A percentile compares a stretch with the other conserved stretches of the same genome.
Evolutionary conservation across 2,888 invertebrate genomes (phyloP).

Genomic region (Hirtodrosophila confusa): DNA sequence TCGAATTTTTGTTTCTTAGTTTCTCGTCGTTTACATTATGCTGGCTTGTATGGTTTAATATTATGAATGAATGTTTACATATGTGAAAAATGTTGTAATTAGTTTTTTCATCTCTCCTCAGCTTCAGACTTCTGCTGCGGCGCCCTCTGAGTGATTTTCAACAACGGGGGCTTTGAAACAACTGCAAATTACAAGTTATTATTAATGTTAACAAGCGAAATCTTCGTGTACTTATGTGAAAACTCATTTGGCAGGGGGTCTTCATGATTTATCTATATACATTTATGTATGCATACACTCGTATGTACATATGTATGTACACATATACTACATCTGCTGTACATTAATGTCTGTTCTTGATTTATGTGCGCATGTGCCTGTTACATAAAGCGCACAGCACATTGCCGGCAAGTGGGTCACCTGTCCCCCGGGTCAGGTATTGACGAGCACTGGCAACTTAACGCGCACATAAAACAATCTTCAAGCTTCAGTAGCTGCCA

Average conservation of each 20-base stretch:
- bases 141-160: conserved; percentile 70
- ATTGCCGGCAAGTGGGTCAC: conserved; percentile 65
- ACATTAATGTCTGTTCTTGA: conserved; percentile 73
- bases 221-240: conserved; percentile 68
- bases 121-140: conserved; percentile 27
- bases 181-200: conserved; percentile 81
- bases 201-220: conserved; percentile 82
- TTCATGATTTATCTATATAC: conserved; percentile 35
- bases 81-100: conserved; percentile 81
- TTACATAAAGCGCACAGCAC: conserved; percentile 32
- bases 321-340: conserved; percentile 19
- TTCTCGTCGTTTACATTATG: conserved; percentile 70
- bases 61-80: conserved; percentile 80
- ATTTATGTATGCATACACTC: conserved; percentile 1
- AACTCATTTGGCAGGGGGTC: conserved; percentile 75
- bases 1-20: conserved; percentile 54
- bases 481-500: conserved; percentile 55
- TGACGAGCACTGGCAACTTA: conserved; percentile 53
- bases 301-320: conserved; percentile 5
- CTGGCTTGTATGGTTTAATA: conserved; percentile 69
- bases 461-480: conserved; percentile 55
- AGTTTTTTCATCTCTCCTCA: conserved; percentile 54
- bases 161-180: conserved; percentile 66
- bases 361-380: conserved; percentile 54
- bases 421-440: conserved; percentile 71